Percentiles rank a stretch among this genome's conserved stretches.
Evolutionary conservation across 2,888 invertebrate genomes (phyloP).

Genomic region (Amphipyra berbera): DNA sequence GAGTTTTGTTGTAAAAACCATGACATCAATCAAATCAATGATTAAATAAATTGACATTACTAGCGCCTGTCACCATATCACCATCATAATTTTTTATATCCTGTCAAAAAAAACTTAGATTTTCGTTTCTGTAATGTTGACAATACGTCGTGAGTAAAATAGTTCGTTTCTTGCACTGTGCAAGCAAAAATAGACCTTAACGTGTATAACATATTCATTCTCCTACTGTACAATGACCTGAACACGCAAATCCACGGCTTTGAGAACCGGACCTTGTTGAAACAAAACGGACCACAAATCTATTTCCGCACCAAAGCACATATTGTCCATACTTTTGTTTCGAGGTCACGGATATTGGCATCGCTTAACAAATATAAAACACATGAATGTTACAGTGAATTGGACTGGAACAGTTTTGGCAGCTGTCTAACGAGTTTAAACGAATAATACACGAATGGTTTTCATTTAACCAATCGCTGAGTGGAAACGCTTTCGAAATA

Average conservation of each 20-base stretch:
- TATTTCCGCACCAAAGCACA: constrained; percentile 23
- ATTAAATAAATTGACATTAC: too few species aligned
- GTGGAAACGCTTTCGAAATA: not conserved
- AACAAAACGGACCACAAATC: constrained; percentile 24
- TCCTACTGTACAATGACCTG: not conserved
- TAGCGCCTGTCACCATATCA: too few species aligned
- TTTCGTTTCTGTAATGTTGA: too few species aligned
- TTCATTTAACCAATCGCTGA: constrained; percentile 24
- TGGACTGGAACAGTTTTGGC: constrained; percentile 42
- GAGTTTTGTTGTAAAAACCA: too few species aligned
- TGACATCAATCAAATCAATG: too few species aligned
- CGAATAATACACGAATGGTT: constrained; percentile 27
- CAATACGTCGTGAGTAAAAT: too few species aligned
- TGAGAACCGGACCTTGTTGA: not conserved
- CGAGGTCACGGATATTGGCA: constrained; percentile 18
- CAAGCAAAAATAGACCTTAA: too few species aligned
- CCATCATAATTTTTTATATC: too few species aligned
- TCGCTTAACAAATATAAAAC: constrained; percentile 44
- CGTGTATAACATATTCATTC: too few species aligned
- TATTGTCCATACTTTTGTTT: constrained; percentile 24
- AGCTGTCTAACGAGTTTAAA: constrained; percentile 41
- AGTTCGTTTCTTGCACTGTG: too few species aligned
- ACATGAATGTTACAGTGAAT: constrained; percentile 24
- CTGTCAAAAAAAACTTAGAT: too few species aligned
- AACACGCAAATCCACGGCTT: not conserved